A percentile compares a stretch with the other conserved stretches of the same genome.
phyloP scores from a whole-genome alignment of 2,888 invertebrate genomes.

The Dryococelus australis region DNA sequence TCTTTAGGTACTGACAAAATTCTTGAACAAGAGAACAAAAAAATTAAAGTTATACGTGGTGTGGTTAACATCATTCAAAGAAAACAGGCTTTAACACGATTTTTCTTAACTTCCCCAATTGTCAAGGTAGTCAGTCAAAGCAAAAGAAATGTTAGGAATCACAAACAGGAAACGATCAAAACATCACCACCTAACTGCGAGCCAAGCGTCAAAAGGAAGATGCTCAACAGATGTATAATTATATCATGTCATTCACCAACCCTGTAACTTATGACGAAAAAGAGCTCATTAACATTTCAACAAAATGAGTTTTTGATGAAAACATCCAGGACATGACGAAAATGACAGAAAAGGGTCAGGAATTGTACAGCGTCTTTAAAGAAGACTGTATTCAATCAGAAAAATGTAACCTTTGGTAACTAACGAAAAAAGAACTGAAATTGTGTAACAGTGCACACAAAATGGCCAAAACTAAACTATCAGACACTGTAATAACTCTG shows the following conservation, averaged over 20 bases:
- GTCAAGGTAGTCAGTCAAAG: background rate
- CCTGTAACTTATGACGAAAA: no score
- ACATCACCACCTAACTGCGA: no score
- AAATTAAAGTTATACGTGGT: background rate
- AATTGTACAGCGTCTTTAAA: background rate
- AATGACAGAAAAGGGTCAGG: background rate
- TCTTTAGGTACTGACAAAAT: no score
- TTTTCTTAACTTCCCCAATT: background rate
- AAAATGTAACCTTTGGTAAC: background rate
- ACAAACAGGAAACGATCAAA: no score
- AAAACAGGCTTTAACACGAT: no score
- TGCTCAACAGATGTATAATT: no score
- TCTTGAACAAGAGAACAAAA: background rate
- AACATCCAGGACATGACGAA: background rate
- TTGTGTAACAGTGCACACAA: background rate
- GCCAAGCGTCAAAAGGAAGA: no score
- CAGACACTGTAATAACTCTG: no score
- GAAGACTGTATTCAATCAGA: no score
- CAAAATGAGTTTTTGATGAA: background rate
- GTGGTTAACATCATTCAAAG: background rate
- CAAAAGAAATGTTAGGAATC: no score
- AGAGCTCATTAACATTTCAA: background rate
- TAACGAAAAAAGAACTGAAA: background rate
- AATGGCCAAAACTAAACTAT: no score
- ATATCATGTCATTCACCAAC: no score